phyloP scores from a whole-genome alignment of 1,140 invertebrate genomes.

The Diorhabda sublineata region DNA sequence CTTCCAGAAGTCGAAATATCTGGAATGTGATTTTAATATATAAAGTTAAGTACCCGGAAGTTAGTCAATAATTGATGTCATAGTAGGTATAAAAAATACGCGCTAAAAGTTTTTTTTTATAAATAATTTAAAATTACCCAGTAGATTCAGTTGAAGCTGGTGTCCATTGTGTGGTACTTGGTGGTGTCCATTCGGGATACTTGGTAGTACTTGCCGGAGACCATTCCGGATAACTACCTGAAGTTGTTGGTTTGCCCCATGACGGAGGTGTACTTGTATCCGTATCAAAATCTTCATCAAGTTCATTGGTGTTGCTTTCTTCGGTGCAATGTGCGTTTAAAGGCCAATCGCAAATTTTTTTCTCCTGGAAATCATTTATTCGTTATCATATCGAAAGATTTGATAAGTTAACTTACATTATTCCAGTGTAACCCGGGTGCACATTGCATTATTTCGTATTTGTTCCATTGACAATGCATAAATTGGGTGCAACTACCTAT shows the following conservation, averaged over 20 bases:
- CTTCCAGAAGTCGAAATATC: no score
- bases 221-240: slow-evolving; percentile 23
- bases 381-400: no score
- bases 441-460: slow-evolving; percentile 66
- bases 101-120: no score
- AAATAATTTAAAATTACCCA: background rate
- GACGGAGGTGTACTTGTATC: slow-evolving; percentile 14
- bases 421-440: slow-evolving; percentile 76
- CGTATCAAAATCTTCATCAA: slow-evolving; percentile 19
- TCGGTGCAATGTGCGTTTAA: slow-evolving; percentile 60
- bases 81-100: no score
- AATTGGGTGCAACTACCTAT: slow-evolving; percentile 70
- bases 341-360: slow-evolving; percentile 76
- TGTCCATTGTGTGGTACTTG: slow-evolving; percentile 19
- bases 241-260: slow-evolving; percentile 17
- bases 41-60: no score
- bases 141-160: slow-evolving; percentile 19
- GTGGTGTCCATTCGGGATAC: slow-evolving; percentile 13
- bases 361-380: slow-evolving; percentile 36
- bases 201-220: slow-evolving; percentile 29
- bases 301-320: slow-evolving; percentile 31
- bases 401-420: slow-evolving; percentile 48
- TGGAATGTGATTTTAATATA: no score
- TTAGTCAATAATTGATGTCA: no score
- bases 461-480: slow-evolving; percentile 73